phyloP scores from a whole-genome alignment of 2,888 invertebrate species.

The Biston stratarius region DNA sequence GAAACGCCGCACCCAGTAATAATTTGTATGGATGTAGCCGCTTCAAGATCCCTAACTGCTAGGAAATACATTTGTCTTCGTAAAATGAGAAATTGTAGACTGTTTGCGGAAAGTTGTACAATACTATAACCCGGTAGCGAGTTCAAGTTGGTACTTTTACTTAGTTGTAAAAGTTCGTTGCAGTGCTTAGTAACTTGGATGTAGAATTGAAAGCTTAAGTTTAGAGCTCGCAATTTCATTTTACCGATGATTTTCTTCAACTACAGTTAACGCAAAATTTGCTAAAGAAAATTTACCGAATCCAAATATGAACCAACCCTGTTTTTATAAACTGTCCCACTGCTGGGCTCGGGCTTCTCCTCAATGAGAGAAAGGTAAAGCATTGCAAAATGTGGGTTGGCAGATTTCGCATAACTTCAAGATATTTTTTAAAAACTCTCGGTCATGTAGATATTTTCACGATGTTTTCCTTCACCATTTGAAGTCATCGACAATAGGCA shows the following conservation, averaged over 20 bases:
- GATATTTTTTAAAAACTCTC: too few relatives aligned
- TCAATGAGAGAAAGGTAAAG: too few relatives aligned
- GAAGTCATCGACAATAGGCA: too few relatives aligned
- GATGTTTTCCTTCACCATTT: too few relatives aligned
- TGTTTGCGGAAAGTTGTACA: slow-evolving; percentile 4
- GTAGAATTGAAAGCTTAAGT: not conserved
- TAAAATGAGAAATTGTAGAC: slow-evolving; percentile 2
- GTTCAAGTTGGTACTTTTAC: not conserved
- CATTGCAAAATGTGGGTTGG: too few relatives aligned
- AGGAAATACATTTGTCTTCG: slow-evolving; percentile 13
- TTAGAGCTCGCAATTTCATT: not conserved
- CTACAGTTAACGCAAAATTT: not conserved
- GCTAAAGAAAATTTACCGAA: not conserved
- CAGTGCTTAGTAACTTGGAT: not conserved
- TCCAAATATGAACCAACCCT: too few relatives aligned
- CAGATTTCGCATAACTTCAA: too few relatives aligned
- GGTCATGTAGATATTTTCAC: too few relatives aligned
- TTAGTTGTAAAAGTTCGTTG: not conserved
- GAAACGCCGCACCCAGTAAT: slow-evolving; percentile 9
- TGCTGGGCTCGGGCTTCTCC: too few relatives aligned
- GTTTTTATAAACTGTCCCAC: too few relatives aligned
- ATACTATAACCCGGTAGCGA: not conserved
- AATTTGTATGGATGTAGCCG: slow-evolving; percentile 18
- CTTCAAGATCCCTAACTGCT: slow-evolving; percentile 14
- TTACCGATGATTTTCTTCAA: not conserved